Percentiles rank a stretch among this genome's conserved stretches.
These are phyloP conservation scores for Lontra canadensis DNA, from an alignment of 2,113 vertebrate species.

Conservation along the genomic window DNA sequence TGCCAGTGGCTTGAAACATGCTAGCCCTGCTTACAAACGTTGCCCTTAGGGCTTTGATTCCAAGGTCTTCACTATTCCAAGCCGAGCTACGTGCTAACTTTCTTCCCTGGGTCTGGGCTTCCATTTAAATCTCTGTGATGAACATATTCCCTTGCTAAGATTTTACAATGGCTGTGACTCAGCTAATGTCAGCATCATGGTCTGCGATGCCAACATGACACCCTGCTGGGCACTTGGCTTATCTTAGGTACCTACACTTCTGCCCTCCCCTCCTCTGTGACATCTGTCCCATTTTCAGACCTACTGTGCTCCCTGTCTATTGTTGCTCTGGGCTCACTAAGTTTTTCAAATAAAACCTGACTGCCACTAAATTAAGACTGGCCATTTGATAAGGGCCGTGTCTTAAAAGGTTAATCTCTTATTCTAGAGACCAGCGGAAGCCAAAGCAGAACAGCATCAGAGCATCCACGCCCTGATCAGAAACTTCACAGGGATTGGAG, in stretches of 20 bases:
- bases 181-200: not conserved
- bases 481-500: not conserved
- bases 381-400: not conserved
- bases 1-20: not conserved
- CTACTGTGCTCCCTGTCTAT: not conserved
- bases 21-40: not conserved
- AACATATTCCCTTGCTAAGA: not conserved
- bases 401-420: conserved; percentile 52
- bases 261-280: not conserved
- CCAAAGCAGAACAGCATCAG: not conserved
- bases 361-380: not conserved
- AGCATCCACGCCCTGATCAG: not conserved
- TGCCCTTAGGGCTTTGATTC: not conserved
- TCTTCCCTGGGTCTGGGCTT: not conserved
- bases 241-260: not conserved
- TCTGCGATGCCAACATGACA: not conserved
- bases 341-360: not conserved
- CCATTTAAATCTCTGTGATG: not conserved
- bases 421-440: not conserved
- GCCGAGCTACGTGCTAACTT: not conserved
- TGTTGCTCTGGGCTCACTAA: not conserved
- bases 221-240: not conserved
- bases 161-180: not conserved
- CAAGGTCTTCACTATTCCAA: not conserved
- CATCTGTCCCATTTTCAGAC: not conserved